phyloP scores from a whole-genome alignment of 2,888 invertebrate species.

The Omphaloscelis lunosa region DNA sequence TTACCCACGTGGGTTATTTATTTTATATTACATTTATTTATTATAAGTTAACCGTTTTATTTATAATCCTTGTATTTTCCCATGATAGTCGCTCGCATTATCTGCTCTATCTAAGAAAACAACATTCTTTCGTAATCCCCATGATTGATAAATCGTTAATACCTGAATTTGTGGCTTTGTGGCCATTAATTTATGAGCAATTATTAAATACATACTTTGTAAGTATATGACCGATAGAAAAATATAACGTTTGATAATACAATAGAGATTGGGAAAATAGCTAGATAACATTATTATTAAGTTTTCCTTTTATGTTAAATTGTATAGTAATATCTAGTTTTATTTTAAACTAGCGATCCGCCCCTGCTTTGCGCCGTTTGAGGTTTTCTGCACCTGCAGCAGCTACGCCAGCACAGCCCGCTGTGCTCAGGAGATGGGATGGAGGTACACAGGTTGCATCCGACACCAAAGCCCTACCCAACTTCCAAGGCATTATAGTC shows the following conservation, averaged over 20 bases:
- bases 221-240: conserved; percentile 42
- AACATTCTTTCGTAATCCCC: conserved; percentile 42
- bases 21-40: no score
- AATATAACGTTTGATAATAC: conserved; percentile 17
- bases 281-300: not conserved
- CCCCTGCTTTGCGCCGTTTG: no score
- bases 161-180: conserved; percentile 17
- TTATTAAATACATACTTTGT: conserved; percentile 10
- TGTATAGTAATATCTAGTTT: not conserved
- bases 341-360: no score
- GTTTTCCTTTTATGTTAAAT: conserved; percentile 20
- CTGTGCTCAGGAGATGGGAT: no score
- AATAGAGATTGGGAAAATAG: conserved; percentile 16
- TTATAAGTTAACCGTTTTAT: not conserved
- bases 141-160: conserved; percentile 26
- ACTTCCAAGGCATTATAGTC: no score
- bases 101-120: conserved; percentile 13
- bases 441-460: no score
- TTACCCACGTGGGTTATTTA: not conserved
- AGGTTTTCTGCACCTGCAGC: no score
- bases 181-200: conserved; percentile 3
- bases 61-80: conserved; percentile 20
- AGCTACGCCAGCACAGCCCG: no score
- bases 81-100: not conserved
- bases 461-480: no score